Percentiles rank a stretch among this genome's conserved stretches.
phyloP scores from a whole-genome alignment of 2,888 invertebrate genomes.

The Creontiades dilutus region DNA sequence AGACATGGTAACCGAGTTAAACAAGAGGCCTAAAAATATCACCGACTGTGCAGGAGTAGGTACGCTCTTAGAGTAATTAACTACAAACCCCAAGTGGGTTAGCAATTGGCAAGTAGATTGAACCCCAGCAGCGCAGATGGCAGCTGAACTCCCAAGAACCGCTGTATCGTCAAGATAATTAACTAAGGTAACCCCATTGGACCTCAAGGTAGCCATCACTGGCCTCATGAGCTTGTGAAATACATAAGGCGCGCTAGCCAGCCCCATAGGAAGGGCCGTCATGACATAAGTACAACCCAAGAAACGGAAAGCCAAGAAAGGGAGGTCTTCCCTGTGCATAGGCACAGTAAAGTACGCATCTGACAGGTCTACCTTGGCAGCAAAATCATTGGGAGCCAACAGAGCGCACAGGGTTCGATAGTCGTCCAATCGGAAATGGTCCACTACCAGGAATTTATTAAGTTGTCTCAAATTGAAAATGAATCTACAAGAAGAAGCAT shows the following conservation, averaged over 20 bases:
- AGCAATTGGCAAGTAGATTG: not conserved
- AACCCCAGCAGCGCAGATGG: not conserved
- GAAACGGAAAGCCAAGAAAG: too few species aligned
- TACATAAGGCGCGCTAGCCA: constrained; percentile 13
- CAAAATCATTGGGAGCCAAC: too few species aligned
- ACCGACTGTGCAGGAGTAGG: not conserved
- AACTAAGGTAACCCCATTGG: not conserved
- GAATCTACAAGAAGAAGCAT: not conserved
- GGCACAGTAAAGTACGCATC: too few species aligned
- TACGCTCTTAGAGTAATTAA: not conserved
- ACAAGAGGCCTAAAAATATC: not conserved
- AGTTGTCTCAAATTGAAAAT: constrained; percentile 2
- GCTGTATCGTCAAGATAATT: constrained; percentile 32
- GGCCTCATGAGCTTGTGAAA: constrained; percentile 21
- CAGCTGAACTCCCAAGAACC: not conserved
- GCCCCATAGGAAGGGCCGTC: not conserved
- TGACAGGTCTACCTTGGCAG: too few species aligned
- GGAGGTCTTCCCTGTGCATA: too few species aligned
- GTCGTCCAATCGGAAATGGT: too few species aligned
- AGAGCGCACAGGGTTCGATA: too few species aligned
- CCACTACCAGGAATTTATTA: too few species aligned
- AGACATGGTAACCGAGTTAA: constrained; percentile 29
- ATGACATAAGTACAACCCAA: not conserved
- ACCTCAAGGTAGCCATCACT: not conserved
- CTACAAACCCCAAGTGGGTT: not conserved